Conservation (phyloP, 30 jellyfish, hydroid and myxozoan species). For the Turritopsis rubra region DNA sequence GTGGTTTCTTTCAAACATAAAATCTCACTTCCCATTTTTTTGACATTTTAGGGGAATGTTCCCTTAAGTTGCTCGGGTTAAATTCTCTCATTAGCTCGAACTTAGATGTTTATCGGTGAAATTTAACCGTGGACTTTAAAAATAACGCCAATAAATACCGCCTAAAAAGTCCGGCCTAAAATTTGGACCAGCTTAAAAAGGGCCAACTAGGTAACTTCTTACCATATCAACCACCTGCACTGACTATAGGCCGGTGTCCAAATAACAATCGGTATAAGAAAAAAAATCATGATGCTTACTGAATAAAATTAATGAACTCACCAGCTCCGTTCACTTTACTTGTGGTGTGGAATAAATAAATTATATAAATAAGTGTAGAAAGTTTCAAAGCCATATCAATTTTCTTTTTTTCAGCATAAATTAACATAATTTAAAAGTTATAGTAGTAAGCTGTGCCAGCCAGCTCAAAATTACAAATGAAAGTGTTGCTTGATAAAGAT, state of each 20-base stretch:
- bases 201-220: too few relatives aligned
- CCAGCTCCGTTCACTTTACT: background rate
- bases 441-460: background rate
- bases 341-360: background rate
- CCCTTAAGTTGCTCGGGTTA: too few relatives aligned
- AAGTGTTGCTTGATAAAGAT: background rate
- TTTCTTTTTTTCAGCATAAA: background rate
- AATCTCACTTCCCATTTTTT: too few relatives aligned
- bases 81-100: too few relatives aligned
- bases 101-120: too few relatives aligned
- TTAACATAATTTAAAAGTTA: background rate
- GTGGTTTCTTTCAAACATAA: too few relatives aligned
- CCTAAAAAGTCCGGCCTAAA: background rate
- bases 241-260: too few relatives aligned
- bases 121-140: too few relatives aligned
- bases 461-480: background rate
- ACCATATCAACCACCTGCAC: too few relatives aligned
- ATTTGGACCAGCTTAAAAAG: background rate
- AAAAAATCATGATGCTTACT: background rate
- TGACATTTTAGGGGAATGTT: too few relatives aligned
- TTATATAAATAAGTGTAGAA: background rate
- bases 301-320: background rate
- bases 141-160: too few relatives aligned
- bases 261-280: too few relatives aligned
- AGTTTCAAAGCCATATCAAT: background rate